A percentile compares a stretch with the other conserved stretches of the same genome.
Evolutionary conservation across 1,140 invertebrate genomes (phyloP).

Genomic region (Brachionus paranguensis): DNA sequence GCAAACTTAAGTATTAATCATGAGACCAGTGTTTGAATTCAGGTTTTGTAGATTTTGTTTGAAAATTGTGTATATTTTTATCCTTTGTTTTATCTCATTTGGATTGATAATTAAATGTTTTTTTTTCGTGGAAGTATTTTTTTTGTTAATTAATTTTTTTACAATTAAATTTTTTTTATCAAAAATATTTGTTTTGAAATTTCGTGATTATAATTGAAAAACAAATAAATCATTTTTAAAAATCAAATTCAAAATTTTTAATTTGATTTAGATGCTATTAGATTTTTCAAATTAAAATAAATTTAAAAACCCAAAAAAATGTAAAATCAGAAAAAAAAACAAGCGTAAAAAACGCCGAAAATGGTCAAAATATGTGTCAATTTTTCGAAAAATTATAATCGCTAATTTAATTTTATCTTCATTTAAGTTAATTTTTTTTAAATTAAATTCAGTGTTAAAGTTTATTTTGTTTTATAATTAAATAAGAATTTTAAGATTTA

Average conservation of each 20-base stretch:
- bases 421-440: no score
- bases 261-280: no score
- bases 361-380: no score
- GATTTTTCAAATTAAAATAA: no score
- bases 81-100: background rate
- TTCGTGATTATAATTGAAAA: background rate
- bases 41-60: background rate
- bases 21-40: constrained; percentile 27
- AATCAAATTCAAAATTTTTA: background rate
- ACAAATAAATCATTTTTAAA: background rate
- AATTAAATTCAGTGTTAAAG: no score
- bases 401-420: no score
- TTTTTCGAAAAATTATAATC: no score
- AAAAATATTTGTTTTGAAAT: background rate
- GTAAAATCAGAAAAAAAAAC: no score
- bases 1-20: background rate
- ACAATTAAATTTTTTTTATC: background rate
- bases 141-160: background rate
- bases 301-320: no score
- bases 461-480: no score
- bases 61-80: background rate
- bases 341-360: no score
- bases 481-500: no score
- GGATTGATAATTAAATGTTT: background rate
- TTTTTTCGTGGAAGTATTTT: background rate